A percentile compares a stretch with the other conserved stretches of the same genome.
These are phyloP conservation scores for Archips crataeganus DNA, from an alignment of 2,888 invertebrate species.

Conservation along the genomic window DNA sequence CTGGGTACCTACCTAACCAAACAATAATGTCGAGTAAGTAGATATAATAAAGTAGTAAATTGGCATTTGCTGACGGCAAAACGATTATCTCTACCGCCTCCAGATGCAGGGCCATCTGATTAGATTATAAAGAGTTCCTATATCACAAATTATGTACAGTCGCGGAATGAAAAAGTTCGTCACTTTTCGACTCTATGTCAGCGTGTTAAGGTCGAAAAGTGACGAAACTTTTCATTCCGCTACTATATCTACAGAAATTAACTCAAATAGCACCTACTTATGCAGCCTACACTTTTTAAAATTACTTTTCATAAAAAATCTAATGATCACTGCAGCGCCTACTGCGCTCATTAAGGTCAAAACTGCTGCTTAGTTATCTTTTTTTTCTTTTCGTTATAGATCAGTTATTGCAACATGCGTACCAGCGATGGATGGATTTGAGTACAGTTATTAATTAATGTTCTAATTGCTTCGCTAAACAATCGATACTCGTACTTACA, in stretches of 20 bases:
- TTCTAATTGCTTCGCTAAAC: slow-evolving; percentile 63
- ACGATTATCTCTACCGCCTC: slow-evolving; percentile 8
- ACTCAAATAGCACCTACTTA: background rate
- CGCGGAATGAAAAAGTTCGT: no score
- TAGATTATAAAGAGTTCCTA: slow-evolving; percentile 8
- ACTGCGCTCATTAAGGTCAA: slow-evolving; percentile 51
- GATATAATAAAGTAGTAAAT: background rate
- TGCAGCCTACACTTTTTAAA: background rate
- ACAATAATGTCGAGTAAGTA: background rate
- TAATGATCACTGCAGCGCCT: slow-evolving; percentile 10
- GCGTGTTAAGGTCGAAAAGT: no score
- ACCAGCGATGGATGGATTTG: slow-evolving; percentile 32
- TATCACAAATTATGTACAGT: background rate
- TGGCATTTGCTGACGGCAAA: slow-evolving; percentile 6
- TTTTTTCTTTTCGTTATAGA: slow-evolving; percentile 49
- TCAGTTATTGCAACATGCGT: slow-evolving; percentile 11
- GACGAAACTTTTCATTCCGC: no score
- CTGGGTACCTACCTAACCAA: no score
- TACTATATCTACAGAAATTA: background rate
- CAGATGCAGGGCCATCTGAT: slow-evolving; percentile 12
- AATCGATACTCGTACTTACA: slow-evolving; percentile 57
- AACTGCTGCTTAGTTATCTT: slow-evolving; percentile 46
- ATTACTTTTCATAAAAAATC: background rate
- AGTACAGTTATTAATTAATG: slow-evolving; percentile 50
- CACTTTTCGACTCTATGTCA: no score